Percentiles rank a stretch among this genome's conserved stretches.
Conservation (phyloP, 2,888 invertebrate species). For the Sarcophaga rosellei region DNA sequence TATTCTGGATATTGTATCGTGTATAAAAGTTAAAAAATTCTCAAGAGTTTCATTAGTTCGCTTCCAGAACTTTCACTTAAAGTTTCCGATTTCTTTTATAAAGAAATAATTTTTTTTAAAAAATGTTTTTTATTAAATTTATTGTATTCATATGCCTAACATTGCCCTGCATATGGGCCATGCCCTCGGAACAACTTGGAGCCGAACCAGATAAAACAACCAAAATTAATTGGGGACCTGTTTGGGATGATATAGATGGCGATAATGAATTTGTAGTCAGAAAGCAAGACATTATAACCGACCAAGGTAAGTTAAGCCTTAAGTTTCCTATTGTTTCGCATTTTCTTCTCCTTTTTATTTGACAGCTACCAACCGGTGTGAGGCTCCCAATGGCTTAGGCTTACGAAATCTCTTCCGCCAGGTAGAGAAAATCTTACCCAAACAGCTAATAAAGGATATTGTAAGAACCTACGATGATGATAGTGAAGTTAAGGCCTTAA, state of each 20-base stretch:
- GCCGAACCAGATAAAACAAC: too few relatives aligned
- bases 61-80: slow-evolving; percentile 37
- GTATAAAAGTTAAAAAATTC: slow-evolving; percentile 52
- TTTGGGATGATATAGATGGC: slow-evolving; percentile 56
- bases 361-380: slow-evolving; percentile 65
- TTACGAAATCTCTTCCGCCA: slow-evolving; percentile 71
- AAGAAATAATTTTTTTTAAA: not conserved
- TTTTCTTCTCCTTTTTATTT: not conserved
- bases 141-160: not conserved
- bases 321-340: too few relatives aligned
- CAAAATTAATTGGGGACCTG: slow-evolving; percentile 59
- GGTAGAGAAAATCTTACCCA: slow-evolving; percentile 71
- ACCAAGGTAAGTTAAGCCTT: slow-evolving; percentile 21
- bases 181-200: too few relatives aligned
- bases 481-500: slow-evolving; percentile 70
- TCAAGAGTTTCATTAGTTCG: slow-evolving; percentile 50
- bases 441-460: slow-evolving; percentile 70
- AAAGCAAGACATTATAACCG: not conserved
- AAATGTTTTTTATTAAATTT: slow-evolving; percentile 35
- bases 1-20: not conserved
- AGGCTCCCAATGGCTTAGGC: slow-evolving; percentile 69
- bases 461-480: slow-evolving; percentile 71
- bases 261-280: slow-evolving; percentile 51
- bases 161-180: not conserved
- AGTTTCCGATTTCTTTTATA: not conserved